Evolutionary conservation across 2,113 vertebrate species (phyloP).

Genomic region (Peucedramus taeniatus): DNA sequence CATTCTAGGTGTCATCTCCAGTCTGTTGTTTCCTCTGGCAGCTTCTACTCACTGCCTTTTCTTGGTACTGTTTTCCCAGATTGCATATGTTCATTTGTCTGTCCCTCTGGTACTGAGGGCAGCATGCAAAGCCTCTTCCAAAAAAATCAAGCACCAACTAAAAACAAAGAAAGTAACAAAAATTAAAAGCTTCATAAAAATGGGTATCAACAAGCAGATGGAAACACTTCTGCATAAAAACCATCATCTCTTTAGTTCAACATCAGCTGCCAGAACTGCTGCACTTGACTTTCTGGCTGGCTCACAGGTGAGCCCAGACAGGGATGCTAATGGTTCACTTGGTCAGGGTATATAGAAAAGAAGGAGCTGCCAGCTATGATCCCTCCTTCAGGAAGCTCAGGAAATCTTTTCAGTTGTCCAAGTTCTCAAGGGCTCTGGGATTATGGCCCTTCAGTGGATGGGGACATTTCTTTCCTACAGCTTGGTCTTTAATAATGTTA

Average conservation of each 20-base stretch:
- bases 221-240: background rate
- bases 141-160: background rate
- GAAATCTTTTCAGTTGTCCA: background rate
- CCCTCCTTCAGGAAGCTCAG: background rate
- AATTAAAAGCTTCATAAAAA: background rate
- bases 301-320: background rate
- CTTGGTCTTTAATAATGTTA: background rate
- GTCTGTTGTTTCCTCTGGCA: background rate
- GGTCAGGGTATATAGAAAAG: background rate
- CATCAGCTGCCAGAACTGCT: background rate
- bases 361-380: background rate
- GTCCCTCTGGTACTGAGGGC: background rate
- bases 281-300: background rate
- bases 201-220: background rate
- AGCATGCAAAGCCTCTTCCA: background rate
- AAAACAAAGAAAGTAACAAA: background rate
- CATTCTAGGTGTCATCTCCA: background rate
- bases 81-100: background rate
- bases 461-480: background rate
- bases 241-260: background rate
- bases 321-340: background rate
- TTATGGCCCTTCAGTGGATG: background rate
- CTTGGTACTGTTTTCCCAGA: background rate
- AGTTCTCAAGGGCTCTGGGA: background rate
- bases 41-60: background rate